Conservation (phyloP, 1,140 invertebrate genomes). For the Goniozus legneri region DNA sequence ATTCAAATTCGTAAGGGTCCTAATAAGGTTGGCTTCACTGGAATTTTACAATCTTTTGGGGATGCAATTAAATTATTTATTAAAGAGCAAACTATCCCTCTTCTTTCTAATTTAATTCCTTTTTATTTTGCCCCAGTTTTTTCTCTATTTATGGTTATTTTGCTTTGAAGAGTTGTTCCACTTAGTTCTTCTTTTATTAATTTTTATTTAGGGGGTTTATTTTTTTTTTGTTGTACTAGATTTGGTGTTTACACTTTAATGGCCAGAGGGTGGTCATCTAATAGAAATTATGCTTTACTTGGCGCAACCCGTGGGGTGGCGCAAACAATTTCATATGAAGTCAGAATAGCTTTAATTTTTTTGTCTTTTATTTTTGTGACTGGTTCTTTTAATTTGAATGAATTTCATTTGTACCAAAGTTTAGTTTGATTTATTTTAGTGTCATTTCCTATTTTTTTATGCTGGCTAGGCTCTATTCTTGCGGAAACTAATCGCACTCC, state of each 20-base stretch:
- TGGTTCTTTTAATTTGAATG: conserved; percentile 23
- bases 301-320: conserved; percentile 60
- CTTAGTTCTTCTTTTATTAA: conserved; percentile 24
- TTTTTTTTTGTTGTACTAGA: conserved; percentile 56
- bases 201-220: conserved; percentile 54
- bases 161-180: conserved; percentile 8
- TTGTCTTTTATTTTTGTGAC: conserved; percentile 52
- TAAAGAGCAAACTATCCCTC: no score
- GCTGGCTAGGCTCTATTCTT: no score
- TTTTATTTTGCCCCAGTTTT: conserved; percentile 57
- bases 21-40: conserved; percentile 62
- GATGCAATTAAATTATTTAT: conserved; percentile 61
- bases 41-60: conserved; percentile 63
- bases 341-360: conserved; percentile 59
- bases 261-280: conserved; percentile 61
- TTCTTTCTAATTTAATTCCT: conserved; percentile 59
- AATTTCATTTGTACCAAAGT: conserved; percentile 36
- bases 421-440: conserved; percentile 54
- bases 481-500: conserved; percentile 71
- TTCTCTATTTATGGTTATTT: conserved; percentile 1
- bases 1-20: conserved; percentile 69
- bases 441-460: conserved; percentile 51
- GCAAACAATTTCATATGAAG: conserved; percentile 69
- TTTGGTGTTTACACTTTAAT: conserved; percentile 60
- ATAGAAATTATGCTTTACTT: conserved; percentile 65